phyloP scores from a whole-genome alignment of 2,797 vertebrate species.

The Pygocentrus nattereri region DNA sequence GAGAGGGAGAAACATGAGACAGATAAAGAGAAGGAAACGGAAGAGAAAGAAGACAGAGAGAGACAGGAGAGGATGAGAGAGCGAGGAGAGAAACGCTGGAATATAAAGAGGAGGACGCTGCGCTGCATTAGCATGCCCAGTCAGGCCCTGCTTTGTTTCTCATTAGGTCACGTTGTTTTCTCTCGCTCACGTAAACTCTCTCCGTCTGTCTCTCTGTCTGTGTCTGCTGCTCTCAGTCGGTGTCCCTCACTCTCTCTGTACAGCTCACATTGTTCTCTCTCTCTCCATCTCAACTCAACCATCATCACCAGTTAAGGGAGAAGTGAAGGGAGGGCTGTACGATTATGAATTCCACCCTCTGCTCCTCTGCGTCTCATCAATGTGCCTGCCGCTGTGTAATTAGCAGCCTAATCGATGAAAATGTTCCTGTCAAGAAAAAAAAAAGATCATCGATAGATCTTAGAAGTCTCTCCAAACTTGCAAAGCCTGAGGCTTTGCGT shows the following conservation, averaged over 20 bases:
- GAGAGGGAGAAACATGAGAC: not conserved
- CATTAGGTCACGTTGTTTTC: constrained; percentile 21
- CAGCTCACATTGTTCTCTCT: not conserved
- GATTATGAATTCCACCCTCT: constrained; percentile 50
- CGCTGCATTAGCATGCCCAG: constrained; percentile 34
- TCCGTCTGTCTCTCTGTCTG: not conserved
- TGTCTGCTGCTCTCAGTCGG: not conserved
- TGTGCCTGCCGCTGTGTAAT: constrained; percentile 55
- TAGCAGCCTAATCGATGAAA: constrained; percentile 63
- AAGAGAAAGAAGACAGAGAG: not conserved
- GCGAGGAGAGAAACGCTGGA: not conserved
- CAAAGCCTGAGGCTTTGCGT: not conserved
- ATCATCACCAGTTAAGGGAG: constrained; percentile 24
- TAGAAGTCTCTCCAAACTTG: not conserved
- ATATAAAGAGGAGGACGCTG: not conserved
- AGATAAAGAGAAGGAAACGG: not conserved
- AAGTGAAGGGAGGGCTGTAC: not conserved
- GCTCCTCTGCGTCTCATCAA: constrained; percentile 53
- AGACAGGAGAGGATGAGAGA: not conserved
- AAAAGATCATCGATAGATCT: not conserved
- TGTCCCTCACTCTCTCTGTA: not conserved
- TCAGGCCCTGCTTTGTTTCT: constrained; percentile 35
- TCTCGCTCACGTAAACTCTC: constrained; percentile 4
- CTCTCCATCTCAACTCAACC: not conserved
- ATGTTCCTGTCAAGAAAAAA: constrained; percentile 50